Evolutionary conservation across 1,140 invertebrate species (phyloP).

Genomic region (Rhizoglyphus robini): DNA sequence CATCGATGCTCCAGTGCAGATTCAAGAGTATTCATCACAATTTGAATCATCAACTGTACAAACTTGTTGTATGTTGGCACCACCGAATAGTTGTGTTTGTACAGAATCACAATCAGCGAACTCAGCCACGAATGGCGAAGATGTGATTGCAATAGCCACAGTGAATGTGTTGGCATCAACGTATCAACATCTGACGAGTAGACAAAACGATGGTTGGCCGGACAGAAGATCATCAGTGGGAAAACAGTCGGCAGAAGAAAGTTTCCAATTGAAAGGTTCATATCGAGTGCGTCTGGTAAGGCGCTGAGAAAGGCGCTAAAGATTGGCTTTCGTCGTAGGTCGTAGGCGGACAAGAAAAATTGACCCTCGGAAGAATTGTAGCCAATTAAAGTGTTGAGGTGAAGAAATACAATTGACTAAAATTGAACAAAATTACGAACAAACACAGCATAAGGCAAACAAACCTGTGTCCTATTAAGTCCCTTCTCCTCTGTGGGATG

Average conservation of each 20-base stretch:
- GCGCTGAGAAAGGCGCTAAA: constrained; percentile 83
- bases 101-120: constrained; percentile 80
- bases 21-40: constrained; percentile 85
- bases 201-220: constrained; percentile 49
- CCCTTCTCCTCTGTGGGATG: constrained; percentile 72
- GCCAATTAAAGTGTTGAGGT: constrained; percentile 81
- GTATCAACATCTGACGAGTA: constrained; percentile 32
- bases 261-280: constrained; percentile 80
- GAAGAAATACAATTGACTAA: constrained; percentile 74
- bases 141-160: constrained; percentile 73
- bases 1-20: constrained; percentile 74
- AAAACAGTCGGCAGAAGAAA: constrained; percentile 68
- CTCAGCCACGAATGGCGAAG: constrained; percentile 79
- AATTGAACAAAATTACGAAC: constrained; percentile 20
- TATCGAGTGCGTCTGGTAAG: constrained; percentile 50
- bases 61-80: constrained; percentile 61
- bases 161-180: constrained; percentile 53
- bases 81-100: constrained; percentile 91
- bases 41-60: constrained; percentile 64
- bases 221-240: constrained; percentile 70
- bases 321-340: constrained; percentile 72
- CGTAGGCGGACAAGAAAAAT: constrained; percentile 76
- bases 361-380: constrained; percentile 77
- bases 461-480: constrained; percentile 44
- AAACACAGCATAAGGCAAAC: not conserved